Evolutionary conservation across 2,888 invertebrate species (phyloP), one percentile per base, ranked within the genome.

Genomic region (Drosophila maculinotata): DNA sequence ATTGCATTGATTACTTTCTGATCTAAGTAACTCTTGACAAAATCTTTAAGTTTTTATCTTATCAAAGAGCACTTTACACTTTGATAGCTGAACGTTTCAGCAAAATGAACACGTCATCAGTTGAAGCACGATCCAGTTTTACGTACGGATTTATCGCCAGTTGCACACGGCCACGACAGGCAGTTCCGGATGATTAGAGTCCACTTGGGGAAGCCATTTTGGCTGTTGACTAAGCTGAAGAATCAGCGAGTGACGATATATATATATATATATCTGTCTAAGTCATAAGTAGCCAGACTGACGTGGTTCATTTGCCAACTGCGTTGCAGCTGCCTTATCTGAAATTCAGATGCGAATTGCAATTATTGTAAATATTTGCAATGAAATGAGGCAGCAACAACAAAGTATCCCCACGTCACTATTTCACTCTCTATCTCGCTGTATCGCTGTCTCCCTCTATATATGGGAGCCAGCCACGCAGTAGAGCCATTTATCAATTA

Each of bases 401-500:
- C 45, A 41, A 30, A 26, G 38, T 0, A 44, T 45, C 15, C 23
- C 4, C 36, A 14, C 8, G 28, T 48, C 62, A 44, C 20, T 20
- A 20, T 20, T n/a, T n/a, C n/a, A n/a, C n/a, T n/a, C n/a, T 28
- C 17, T n/a, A 20, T 15, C 17, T 20, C 12, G 33, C 28, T 28
- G 5, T 14, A n/a, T 6, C 15, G 15, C 35, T 45, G 15, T 49
- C 36, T 42, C 17, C n/a, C n/a, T 28, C 31, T 44, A 8, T 39
- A 57, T 69, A 76, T 82, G 42, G 63, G 15, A 57, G 12, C 23
- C 51, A 71, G 51, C 75, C 80, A 80, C 80, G 80, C 83, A 83
- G 65, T 42, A 69, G 52, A 53, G 65, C 68, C 72, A 81, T 81
- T 88, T 87, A 84, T 84, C 84, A 84, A 84, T 84, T 84, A 87